phyloP scores from a whole-genome alignment of 2,797 vertebrate species.

The Nyctibius grandis region DNA sequence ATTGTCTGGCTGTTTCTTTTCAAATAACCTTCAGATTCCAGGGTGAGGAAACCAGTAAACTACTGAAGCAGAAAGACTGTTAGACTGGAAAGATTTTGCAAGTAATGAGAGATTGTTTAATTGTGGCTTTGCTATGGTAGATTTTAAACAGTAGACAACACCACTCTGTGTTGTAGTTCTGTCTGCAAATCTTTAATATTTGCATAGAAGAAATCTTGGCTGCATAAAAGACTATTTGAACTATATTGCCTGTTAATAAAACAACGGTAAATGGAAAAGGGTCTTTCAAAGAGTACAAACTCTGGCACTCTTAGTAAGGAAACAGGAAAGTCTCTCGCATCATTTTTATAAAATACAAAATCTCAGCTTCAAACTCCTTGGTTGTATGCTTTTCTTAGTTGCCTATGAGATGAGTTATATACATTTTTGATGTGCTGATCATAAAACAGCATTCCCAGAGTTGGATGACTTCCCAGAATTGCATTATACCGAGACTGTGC shows the following conservation, averaged over 20 bases:
- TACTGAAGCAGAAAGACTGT: background rate
- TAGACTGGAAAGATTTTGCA: background rate
- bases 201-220: background rate
- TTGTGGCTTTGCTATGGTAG: background rate
- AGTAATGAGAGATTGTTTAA: background rate
- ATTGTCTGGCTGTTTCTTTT: constrained; percentile 34
- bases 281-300: background rate
- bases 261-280: background rate
- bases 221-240: background rate
- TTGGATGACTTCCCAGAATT: constrained; percentile 19
- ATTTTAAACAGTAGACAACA: background rate
- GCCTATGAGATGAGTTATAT: background rate
- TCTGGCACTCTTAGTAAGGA: background rate
- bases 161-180: background rate
- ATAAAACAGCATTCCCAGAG: background rate
- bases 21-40: constrained; percentile 26
- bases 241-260: background rate
- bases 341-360: background rate
- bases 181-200: background rate
- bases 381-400: background rate
- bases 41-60: constrained; percentile 9
- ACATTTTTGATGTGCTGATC: background rate
- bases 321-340: background rate
- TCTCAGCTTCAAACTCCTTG: background rate
- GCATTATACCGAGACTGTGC: background rate